Percentiles rank a stretch among this genome's conserved stretches.
Evolutionary conservation across 2,797 vertebrate genomes (phyloP).

Genomic region (Spinus pinus): DNA sequence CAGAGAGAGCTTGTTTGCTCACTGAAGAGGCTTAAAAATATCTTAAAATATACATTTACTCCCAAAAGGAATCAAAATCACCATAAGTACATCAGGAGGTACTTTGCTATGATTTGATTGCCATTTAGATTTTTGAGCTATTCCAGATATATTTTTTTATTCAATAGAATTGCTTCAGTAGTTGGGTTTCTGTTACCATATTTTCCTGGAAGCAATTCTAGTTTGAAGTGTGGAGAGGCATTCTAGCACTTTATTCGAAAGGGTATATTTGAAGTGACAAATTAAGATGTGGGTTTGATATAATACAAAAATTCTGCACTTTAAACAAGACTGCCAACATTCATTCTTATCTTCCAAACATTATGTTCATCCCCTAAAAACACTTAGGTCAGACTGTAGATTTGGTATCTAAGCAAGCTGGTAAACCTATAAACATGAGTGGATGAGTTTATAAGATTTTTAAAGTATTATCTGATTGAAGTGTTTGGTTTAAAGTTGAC

Average conservation of each 20-base stretch:
- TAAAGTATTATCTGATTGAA: neutral
- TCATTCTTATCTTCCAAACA: neutral
- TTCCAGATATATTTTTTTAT: neutral
- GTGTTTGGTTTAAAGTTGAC: neutral
- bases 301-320: neutral
- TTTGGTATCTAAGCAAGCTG: neutral
- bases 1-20: neutral
- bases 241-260: neutral
- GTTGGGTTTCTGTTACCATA: neutral
- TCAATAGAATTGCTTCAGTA: neutral
- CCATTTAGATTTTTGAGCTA: neutral
- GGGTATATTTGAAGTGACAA: neutral
- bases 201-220: constrained; percentile 31
- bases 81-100: neutral
- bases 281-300: neutral
- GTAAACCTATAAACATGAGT: neutral
- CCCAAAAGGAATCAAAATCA: neutral
- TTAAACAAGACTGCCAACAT: neutral
- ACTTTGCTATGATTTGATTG: neutral
- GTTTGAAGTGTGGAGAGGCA: neutral
- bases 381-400: neutral
- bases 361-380: neutral
- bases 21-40: neutral
- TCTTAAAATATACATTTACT: neutral
- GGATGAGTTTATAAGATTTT: neutral